Conservation (phyloP, 2,888 invertebrate genomes). For the Nysson spinosus region DNA sequence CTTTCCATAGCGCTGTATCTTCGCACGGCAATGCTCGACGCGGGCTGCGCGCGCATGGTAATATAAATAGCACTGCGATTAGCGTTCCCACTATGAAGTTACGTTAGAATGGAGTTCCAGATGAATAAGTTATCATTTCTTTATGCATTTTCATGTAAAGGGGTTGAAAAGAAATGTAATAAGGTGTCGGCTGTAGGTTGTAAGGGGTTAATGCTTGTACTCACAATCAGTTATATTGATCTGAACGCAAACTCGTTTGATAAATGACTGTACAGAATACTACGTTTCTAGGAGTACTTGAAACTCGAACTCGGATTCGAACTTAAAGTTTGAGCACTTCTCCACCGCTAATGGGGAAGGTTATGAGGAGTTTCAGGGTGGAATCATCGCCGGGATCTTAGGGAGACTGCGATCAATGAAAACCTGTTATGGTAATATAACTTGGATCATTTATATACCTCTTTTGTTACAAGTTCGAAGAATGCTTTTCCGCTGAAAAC, state of each 20-base stretch:
- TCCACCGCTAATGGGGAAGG: conserved; percentile 5
- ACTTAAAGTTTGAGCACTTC: not conserved
- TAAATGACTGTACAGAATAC: conserved; percentile 8
- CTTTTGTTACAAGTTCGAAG: no score
- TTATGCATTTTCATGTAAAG: no score
- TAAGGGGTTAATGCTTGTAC: not conserved
- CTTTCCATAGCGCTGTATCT: no score
- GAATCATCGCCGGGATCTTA: conserved; percentile 1
- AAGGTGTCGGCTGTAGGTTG: no score
- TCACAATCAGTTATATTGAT: not conserved
- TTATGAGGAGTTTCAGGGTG: not conserved
- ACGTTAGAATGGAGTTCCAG: no score
- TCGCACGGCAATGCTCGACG: no score
- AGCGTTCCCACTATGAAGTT: no score
- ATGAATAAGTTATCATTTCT: no score
- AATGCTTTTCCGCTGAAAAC: no score
- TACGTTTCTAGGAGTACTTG: conserved; percentile 6
- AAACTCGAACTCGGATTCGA: conserved; percentile 5
- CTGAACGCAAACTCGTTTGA: conserved; percentile 2
- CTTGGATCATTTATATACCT: not conserved
- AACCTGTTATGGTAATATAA: not conserved
- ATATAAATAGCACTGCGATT: no score
- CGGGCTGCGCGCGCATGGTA: no score
- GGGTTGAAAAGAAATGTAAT: no score
- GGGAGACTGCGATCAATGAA: not conserved